phyloP scores from a whole-genome alignment of 2,888 invertebrate genomes.

The Epinotia nisella region DNA sequence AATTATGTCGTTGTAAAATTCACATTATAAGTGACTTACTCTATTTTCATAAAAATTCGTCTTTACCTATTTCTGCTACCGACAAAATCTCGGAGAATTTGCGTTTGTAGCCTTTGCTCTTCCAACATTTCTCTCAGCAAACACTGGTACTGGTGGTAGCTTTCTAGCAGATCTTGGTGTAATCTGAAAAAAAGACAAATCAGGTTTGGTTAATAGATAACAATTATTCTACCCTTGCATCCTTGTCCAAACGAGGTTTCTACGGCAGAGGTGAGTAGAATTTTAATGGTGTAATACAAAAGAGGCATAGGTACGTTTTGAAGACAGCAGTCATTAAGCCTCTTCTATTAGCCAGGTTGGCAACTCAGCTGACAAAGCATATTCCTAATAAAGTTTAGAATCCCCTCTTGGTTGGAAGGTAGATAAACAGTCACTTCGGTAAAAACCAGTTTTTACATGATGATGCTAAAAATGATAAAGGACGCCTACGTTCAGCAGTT shows the following conservation, averaged over 20 bases:
- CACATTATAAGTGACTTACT: background rate
- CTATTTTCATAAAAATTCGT: background rate
- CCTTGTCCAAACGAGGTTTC: background rate
- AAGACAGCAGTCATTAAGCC: too few species aligned
- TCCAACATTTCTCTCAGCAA: constrained; percentile 88
- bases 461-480: too few species aligned
- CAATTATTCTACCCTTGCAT: too few species aligned
- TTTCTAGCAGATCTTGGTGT: constrained; percentile 90
- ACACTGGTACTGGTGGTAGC: constrained; percentile 89
- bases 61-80: constrained; percentile 65
- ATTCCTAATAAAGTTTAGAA: too few species aligned
- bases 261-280: background rate
- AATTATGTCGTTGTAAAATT: background rate
- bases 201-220: background rate
- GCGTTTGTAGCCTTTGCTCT: constrained; percentile 87
- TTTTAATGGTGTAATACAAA: background rate
- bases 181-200: constrained; percentile 75
- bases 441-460: too few species aligned
- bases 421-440: too few species aligned
- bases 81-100: constrained; percentile 78
- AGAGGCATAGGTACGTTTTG: too few species aligned
- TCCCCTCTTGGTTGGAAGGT: too few species aligned
- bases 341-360: too few species aligned
- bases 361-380: too few species aligned
- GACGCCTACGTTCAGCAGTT: too few species aligned